A percentile compares a stretch with the other conserved stretches of the same genome.
Conservation (phyloP, 2,113 vertebrate genomes). For the Psammodynastes pulverulentus region DNA sequence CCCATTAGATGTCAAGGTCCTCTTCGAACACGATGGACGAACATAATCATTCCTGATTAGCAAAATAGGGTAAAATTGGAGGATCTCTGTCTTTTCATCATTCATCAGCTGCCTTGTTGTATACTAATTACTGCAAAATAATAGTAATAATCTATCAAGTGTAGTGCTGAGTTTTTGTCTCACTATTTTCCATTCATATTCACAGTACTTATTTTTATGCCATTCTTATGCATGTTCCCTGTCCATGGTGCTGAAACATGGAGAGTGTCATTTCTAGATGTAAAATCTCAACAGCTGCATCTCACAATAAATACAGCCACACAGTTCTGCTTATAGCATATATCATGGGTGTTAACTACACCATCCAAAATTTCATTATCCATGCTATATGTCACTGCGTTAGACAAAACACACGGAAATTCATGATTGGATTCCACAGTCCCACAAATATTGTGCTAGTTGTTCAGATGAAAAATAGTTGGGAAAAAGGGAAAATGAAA, state of each 20-base stretch:
- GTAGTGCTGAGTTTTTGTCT: background rate
- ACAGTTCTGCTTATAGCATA: background rate
- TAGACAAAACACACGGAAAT: background rate
- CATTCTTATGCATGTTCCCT: background rate
- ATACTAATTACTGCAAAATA: background rate
- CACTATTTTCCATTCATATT: fast-evolving
- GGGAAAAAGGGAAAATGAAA: background rate
- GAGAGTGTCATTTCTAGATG: background rate
- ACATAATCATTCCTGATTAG: background rate
- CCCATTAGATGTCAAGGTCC: no score
- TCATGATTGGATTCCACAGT: background rate
- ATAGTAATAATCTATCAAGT: slow-evolving; percentile 35
- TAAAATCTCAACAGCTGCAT: background rate
- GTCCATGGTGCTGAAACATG: background rate
- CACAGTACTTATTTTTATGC: background rate
- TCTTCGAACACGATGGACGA: no score
- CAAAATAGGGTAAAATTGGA: slow-evolving; percentile 20
- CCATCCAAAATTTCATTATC: background rate
- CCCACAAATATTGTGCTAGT: background rate
- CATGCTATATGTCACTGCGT: background rate
- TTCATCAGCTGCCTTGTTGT: slow-evolving; percentile 39
- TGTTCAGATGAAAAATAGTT: background rate
- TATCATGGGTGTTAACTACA: background rate
- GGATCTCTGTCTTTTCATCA: slow-evolving; percentile 29
- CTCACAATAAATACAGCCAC: background rate